These are phyloP conservation scores for Pandemis heparana DNA, from an alignment of 2,888 invertebrate genomes.

Conservation along the genomic window DNA sequence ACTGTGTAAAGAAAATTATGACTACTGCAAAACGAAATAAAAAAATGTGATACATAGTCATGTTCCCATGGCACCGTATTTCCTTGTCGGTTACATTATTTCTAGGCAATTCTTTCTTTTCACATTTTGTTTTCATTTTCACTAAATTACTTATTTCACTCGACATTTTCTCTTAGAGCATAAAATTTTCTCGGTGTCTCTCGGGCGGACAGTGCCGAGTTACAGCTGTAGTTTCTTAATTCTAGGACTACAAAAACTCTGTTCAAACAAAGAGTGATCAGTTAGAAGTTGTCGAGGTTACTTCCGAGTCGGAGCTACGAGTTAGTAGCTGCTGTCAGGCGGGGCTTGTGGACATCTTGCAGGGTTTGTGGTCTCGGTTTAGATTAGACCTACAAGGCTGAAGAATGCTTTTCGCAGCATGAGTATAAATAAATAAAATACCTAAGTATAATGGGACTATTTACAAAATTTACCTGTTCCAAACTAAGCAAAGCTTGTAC, in stretches of 20 bases:
- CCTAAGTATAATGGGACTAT: too few relatives aligned
- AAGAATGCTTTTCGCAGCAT: too few relatives aligned
- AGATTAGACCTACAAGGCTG: neutral
- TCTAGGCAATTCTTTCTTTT: neutral
- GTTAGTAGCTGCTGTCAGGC: conserved; percentile 1
- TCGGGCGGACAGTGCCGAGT: neutral
- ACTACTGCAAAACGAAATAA: conserved; percentile 1
- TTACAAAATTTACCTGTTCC: too few relatives aligned
- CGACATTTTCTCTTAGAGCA: neutral
- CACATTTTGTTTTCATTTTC: neutral
- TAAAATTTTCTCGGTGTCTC: neutral
- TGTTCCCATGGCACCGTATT: neutral
- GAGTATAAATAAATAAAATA: too few relatives aligned
- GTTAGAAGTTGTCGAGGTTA: conserved; percentile 11
- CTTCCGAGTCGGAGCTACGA: conserved; percentile 1
- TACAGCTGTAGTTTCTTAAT: conserved; percentile 4
- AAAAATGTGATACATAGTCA: neutral
- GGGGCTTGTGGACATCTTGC: neutral
- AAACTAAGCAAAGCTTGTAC: too few relatives aligned
- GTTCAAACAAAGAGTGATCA: conserved; percentile 1
- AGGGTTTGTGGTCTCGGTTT: neutral
- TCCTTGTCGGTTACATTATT: neutral
- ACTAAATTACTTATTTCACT: neutral
- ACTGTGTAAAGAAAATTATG: neutral
- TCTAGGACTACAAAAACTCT: neutral